phyloP scores from a whole-genome alignment of 2,888 invertebrate genomes.

The Meiosimyza platycephala region DNA sequence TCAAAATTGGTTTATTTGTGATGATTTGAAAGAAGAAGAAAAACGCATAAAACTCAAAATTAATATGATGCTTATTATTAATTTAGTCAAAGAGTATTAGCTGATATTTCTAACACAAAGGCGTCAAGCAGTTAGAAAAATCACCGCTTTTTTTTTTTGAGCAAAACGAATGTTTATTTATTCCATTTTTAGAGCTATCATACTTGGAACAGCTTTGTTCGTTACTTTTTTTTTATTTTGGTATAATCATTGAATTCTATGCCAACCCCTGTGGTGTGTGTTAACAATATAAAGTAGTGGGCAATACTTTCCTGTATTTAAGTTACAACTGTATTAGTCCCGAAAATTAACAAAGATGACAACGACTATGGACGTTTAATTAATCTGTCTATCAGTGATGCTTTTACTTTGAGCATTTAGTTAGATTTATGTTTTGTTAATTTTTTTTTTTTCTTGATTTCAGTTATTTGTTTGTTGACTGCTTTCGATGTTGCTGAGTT shows the following conservation, averaged over 20 bases:
- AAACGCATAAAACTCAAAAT: neutral
- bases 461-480: neutral
- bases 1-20: neutral
- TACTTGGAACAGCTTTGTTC: neutral
- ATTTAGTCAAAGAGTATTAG: neutral
- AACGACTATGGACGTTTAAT: neutral
- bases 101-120: neutral
- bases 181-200: neutral
- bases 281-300: constrained; percentile 15
- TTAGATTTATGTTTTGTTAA: neutral
- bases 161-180: neutral
- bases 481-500: no score
- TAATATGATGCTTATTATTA: constrained; percentile 15
- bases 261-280: constrained; percentile 21
- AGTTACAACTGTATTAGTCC: constrained; percentile 13
- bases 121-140: constrained; percentile 14
- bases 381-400: constrained; percentile 18
- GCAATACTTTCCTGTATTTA: neutral
- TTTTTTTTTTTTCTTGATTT: neutral
- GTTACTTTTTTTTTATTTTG: neutral
- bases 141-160: constrained; percentile 9
- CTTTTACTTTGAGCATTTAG: neutral
- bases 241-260: neutral
- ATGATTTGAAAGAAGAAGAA: neutral
- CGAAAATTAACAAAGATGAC: neutral